phyloP scores from a whole-genome alignment of 2,113 vertebrate species.

The Lagopus muta region DNA sequence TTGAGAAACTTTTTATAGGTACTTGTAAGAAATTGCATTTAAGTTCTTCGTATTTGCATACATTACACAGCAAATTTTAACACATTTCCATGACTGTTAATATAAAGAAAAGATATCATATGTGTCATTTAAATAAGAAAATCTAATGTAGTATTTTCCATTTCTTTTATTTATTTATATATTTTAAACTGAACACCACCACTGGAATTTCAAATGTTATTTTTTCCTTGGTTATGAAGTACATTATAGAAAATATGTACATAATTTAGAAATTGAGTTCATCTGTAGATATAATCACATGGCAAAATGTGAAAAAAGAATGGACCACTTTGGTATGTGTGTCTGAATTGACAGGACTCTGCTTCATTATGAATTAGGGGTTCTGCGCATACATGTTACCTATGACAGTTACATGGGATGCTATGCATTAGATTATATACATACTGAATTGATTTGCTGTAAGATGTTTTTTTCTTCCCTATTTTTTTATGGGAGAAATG shows the following conservation, averaged over 20 bases:
- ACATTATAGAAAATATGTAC: neutral
- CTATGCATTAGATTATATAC: neutral
- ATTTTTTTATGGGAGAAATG: neutral
- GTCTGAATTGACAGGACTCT: conserved; percentile 1
- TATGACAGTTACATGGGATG: neutral
- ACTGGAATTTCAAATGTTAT: neutral
- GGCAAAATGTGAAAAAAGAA: neutral
- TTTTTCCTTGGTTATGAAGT: neutral
- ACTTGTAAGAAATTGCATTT: neutral
- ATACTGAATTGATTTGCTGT: neutral
- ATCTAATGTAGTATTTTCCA: fast-evolving
- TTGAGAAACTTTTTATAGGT: neutral
- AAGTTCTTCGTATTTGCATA: neutral
- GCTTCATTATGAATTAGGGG: neutral
- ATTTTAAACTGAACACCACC: neutral
- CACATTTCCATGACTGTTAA: neutral
- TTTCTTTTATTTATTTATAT: neutral
- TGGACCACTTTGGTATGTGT: neutral
- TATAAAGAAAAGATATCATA: neutral
- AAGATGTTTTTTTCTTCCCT: conserved; percentile 4
- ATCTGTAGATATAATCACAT: neutral
- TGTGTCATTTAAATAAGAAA: neutral
- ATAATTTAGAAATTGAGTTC: neutral
- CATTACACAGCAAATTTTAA: neutral
- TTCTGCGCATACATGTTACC: neutral